These are phyloP conservation scores for Cephus runcator DNA, from an alignment of 2,888 invertebrate species.

Conservation along the genomic window DNA sequence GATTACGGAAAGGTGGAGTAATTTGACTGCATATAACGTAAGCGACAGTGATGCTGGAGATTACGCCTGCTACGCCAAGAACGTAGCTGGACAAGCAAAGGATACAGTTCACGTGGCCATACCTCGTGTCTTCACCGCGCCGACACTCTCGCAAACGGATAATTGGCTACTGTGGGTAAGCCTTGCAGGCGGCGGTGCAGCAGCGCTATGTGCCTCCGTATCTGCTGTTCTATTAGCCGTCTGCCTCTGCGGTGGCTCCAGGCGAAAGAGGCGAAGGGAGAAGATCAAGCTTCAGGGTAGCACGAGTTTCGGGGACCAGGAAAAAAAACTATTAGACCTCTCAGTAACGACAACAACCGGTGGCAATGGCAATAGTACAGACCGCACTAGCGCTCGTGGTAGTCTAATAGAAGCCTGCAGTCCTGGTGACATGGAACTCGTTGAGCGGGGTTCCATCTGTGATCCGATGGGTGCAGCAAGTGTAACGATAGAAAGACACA, in stretches of 20 bases:
- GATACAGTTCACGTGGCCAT: constrained; percentile 72
- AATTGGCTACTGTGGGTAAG: constrained; percentile 78
- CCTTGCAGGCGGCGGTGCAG: constrained; percentile 77
- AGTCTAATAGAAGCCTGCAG: constrained; percentile 53
- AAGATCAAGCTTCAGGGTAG: constrained; percentile 81
- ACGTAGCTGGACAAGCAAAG: constrained; percentile 68
- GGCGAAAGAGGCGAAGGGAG: constrained; percentile 67
- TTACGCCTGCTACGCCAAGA: constrained; percentile 84
- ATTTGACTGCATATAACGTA: constrained; percentile 84
- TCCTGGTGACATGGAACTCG: constrained; percentile 55
- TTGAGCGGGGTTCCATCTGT: constrained; percentile 50
- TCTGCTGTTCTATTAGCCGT: constrained; percentile 71
- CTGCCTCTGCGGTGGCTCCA: constrained; percentile 68
- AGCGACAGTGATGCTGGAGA: constrained; percentile 85
- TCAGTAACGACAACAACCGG: constrained; percentile 78
- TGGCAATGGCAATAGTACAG: constrained; percentile 62
- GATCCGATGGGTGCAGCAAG: constrained; percentile 65
- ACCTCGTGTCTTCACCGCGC: constrained; percentile 79
- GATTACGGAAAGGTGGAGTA: constrained; percentile 74
- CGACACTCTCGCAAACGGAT: constrained; percentile 80
- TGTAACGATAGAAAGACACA: constrained; percentile 61
- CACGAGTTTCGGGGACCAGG: constrained; percentile 88
- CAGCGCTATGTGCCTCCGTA: constrained; percentile 72
- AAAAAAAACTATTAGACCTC: constrained; percentile 85
- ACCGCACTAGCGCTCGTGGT: constrained; percentile 47